A percentile compares a stretch with the other conserved stretches of the same genome.
Conservation (phyloP, 2,797 vertebrate genomes). For the Anisognathus igniventris region DNA sequence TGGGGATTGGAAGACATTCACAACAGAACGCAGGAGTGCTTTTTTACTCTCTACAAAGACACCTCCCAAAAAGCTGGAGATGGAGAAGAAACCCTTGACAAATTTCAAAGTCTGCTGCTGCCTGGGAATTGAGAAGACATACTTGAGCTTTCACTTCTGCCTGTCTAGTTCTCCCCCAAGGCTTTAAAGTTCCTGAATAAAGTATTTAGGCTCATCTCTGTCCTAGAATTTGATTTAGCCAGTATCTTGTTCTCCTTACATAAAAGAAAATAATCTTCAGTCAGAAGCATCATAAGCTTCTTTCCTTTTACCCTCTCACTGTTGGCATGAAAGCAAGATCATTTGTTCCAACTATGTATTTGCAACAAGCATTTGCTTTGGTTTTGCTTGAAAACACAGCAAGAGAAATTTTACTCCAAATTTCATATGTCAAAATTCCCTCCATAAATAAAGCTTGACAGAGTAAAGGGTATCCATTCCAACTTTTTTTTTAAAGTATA, state of each 20-base stretch:
- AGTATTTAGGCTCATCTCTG: not conserved
- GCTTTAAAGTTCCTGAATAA: not conserved
- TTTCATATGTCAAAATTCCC: not conserved
- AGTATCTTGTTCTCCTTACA: not conserved
- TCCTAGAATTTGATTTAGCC: not conserved
- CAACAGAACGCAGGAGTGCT: not conserved
- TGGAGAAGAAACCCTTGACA: not conserved
- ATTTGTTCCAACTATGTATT: not conserved
- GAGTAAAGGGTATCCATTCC: not conserved
- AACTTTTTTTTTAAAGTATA: not conserved
- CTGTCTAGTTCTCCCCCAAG: not conserved
- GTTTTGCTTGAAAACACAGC: not conserved
- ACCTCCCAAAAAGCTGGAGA: not conserved
- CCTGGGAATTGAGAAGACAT: not conserved
- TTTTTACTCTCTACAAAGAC: not conserved
- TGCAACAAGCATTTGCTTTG: not conserved
- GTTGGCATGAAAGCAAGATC: not conserved
- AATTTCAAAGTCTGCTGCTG: not conserved
- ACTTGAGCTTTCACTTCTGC: not conserved
- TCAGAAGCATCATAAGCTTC: not conserved
- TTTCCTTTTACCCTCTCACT: not conserved
- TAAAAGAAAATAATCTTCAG: not conserved
- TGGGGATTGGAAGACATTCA: not conserved
- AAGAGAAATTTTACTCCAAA: not conserved
- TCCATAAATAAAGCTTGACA: not conserved